These are phyloP conservation scores for Conopomorpha cramerella DNA, from an alignment of 1,140 invertebrate species.

Conservation along the genomic window DNA sequence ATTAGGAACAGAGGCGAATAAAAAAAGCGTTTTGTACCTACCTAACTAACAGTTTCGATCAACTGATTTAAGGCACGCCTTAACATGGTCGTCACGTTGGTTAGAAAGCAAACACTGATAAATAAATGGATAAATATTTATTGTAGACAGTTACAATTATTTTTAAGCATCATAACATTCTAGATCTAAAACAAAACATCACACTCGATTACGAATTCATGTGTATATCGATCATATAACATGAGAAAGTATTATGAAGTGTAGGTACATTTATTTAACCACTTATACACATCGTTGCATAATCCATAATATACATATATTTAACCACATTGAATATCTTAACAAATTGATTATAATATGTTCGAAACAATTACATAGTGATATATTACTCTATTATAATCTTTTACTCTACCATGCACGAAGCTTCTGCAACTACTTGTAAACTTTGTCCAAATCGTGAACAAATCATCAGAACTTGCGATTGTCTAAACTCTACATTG, in stretches of 20 bases:
- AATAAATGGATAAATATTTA: constrained; percentile 57
- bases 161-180: constrained; percentile 44
- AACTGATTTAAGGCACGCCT: no score
- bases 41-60: no score
- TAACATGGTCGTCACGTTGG: no score
- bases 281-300: background rate
- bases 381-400: constrained; percentile 20
- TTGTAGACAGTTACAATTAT: constrained; percentile 48
- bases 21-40: no score
- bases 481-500: no score
- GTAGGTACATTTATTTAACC: constrained; percentile 22
- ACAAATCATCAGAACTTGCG: no score
- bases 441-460: no score
- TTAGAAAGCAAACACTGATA: no score
- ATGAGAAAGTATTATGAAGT: constrained; percentile 22
- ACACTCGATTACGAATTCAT: constrained; percentile 18
- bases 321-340: constrained; percentile 15
- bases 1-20: no score
- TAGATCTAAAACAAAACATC: constrained; percentile 30
- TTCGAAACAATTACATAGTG: constrained; percentile 16
- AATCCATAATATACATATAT: constrained; percentile 47
- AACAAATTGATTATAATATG: constrained; percentile 18
- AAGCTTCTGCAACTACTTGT: constrained; percentile 37
- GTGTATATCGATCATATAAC: constrained; percentile 26
- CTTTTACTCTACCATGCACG: constrained; percentile 41